phyloP scores from a whole-genome alignment of 2,888 invertebrate genomes.

The Ochlodes sylvanus region DNA sequence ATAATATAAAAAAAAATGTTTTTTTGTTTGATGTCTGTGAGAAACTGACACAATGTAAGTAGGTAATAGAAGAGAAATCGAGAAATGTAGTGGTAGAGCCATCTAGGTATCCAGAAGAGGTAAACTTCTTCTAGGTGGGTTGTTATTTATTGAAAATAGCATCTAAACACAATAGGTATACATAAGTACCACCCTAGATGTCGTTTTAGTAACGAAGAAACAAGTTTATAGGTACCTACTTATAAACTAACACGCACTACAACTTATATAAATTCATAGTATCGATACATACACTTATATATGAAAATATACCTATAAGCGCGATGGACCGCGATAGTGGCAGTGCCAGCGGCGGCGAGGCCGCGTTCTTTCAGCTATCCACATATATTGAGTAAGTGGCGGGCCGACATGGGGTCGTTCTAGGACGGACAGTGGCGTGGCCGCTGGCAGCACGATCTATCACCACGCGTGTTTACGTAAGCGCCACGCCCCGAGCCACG shows the following conservation, averaged over 20 bases:
- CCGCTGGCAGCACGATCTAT: conserved; percentile 65
- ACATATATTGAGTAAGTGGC: conserved; percentile 75
- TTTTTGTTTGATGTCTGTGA: too few relatives aligned
- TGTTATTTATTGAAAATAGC: background rate
- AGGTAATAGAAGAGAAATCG: too few relatives aligned
- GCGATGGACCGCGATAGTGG: conserved; percentile 71
- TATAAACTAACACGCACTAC: background rate
- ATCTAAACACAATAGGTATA: background rate
- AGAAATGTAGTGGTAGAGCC: background rate
- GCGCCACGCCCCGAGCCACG: conserved; percentile 85
- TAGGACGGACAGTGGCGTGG: conserved; percentile 79
- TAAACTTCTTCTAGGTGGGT: background rate
- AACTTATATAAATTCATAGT: background rate
- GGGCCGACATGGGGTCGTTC: conserved; percentile 78
- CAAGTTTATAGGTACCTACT: background rate
- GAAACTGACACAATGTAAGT: too few relatives aligned
- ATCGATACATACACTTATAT: background rate
- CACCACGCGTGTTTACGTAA: conserved; percentile 83
- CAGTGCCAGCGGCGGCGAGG: conserved; percentile 74
- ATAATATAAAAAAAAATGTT: too few relatives aligned
- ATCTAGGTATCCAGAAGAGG: background rate
- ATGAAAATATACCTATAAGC: conserved; percentile 73
- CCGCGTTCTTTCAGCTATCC: conserved; percentile 65
- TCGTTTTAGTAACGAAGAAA: background rate
- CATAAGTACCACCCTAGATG: background rate